Conservation (phyloP, 2,888 invertebrate genomes). For the Nowickia ferox region DNA sequence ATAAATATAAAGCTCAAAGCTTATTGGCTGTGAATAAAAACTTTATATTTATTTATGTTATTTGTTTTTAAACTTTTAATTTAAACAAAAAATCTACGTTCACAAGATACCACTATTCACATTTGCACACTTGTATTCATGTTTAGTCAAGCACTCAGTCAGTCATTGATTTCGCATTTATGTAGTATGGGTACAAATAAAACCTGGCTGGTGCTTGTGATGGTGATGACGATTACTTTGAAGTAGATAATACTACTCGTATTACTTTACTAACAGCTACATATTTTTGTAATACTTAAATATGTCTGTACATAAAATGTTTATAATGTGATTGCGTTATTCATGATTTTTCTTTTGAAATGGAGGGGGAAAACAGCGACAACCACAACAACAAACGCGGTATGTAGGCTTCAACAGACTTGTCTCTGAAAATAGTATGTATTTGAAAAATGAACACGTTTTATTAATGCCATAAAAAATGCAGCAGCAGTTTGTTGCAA, state of each 20-base stretch:
- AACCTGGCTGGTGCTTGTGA: slow-evolving; percentile 17
- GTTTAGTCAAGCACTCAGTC: slow-evolving; percentile 3
- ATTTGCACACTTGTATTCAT: not conserved
- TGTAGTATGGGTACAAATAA: slow-evolving; percentile 29
- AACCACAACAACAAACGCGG: not conserved
- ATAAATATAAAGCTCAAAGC: slow-evolving; percentile 23
- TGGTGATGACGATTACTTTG: slow-evolving; percentile 41
- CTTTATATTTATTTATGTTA: slow-evolving; percentile 13
- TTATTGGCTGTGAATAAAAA: slow-evolving; percentile 50
- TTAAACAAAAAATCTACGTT: slow-evolving; percentile 26
- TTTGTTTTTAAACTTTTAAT: slow-evolving; percentile 4
- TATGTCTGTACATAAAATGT: slow-evolving; percentile 32
- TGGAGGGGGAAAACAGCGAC: not conserved
- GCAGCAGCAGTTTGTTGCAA: slow-evolving; percentile 42
- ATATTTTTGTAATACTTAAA: slow-evolving; percentile 44
- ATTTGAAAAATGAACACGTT: slow-evolving; percentile 64
- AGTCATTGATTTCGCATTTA: slow-evolving; percentile 45
- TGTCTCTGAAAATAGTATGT: slow-evolving; percentile 40
- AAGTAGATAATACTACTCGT: slow-evolving; percentile 40
- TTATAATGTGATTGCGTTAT: slow-evolving; percentile 53
- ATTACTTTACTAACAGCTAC: slow-evolving; percentile 34
- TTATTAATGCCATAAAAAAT: slow-evolving; percentile 50
- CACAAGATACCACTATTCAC: slow-evolving; percentile 50
- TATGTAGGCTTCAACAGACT: slow-evolving; percentile 35
- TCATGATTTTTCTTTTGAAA: slow-evolving; percentile 38